A percentile compares a stretch with the other conserved stretches of the same genome.
Conservation (phyloP, 2,888 invertebrate genomes). For the Periphyllus acericola region DNA sequence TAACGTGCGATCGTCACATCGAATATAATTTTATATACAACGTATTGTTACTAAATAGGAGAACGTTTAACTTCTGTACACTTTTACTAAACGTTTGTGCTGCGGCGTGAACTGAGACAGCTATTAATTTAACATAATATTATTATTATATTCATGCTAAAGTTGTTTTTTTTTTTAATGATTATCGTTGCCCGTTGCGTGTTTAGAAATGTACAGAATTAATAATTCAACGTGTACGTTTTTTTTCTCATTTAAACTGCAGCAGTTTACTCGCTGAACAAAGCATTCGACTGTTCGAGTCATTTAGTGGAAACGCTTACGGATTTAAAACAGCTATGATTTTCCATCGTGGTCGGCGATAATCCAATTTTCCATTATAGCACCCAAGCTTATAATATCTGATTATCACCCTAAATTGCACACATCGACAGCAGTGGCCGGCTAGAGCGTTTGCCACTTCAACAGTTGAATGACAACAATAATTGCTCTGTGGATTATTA, state of each 20-base stretch:
- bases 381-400: conserved; percentile 30
- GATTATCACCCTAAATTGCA: conserved; percentile 57
- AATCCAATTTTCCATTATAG: conserved; percentile 58
- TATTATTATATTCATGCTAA: no score
- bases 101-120: no score
- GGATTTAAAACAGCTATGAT: conserved; percentile 37
- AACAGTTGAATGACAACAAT: conserved; percentile 47
- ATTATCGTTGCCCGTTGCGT: not conserved
- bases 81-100: no score
- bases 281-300: conserved; percentile 4
- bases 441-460: conserved; percentile 24
- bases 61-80: no score
- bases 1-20: no score
- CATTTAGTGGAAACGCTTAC: conserved; percentile 17
- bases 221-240: not conserved
- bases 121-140: no score
- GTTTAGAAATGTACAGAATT: not conserved
- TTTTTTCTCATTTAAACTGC: not conserved
- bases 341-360: conserved; percentile 26
- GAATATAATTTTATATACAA: no score
- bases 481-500: conserved; percentile 41
- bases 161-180: not conserved
- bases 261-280: not conserved
- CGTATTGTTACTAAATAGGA: no score
- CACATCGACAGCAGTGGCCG: conserved; percentile 11